Conservation (phyloP, 1,140 invertebrate species). For the Antheraea pernyi region DNA sequence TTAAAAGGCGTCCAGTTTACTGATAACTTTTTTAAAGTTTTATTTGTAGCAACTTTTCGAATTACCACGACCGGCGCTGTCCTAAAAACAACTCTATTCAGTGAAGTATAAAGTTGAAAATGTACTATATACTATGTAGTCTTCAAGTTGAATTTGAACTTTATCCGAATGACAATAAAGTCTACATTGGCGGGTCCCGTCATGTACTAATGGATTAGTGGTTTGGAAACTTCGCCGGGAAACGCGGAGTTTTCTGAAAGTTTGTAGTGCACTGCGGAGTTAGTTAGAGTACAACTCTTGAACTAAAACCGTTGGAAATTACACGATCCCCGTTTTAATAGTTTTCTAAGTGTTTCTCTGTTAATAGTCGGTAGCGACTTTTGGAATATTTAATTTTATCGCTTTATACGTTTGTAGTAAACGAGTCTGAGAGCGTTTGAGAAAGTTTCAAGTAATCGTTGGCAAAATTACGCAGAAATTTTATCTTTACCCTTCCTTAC, state of each 20-base stretch:
- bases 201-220: slow-evolving; percentile 40
- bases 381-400: slow-evolving; percentile 3
- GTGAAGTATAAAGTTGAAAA: not conserved
- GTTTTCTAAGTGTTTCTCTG: slow-evolving; percentile 23
- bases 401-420: not conserved
- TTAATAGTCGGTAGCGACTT: not conserved
- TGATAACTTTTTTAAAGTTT: too few relatives aligned
- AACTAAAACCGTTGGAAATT: slow-evolving; percentile 46
- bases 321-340: slow-evolving; percentile 29
- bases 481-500: too few relatives aligned
- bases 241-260: slow-evolving; percentile 30
- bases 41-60: not conserved
- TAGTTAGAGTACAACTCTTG: slow-evolving; percentile 36
- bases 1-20: too few relatives aligned
- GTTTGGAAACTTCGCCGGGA: slow-evolving; percentile 23
- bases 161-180: not conserved
- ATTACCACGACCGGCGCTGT: not conserved
- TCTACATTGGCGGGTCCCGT: slow-evolving; percentile 4
- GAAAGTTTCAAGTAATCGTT: not conserved
- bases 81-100: slow-evolving; percentile 2
- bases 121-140: not conserved
- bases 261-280: slow-evolving; percentile 44
- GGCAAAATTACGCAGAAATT: not conserved
- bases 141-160: slow-evolving; percentile 11
- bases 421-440: not conserved